Conservation (phyloP, 2,797 vertebrate genomes). For the Gambusia yucatana region DNA sequence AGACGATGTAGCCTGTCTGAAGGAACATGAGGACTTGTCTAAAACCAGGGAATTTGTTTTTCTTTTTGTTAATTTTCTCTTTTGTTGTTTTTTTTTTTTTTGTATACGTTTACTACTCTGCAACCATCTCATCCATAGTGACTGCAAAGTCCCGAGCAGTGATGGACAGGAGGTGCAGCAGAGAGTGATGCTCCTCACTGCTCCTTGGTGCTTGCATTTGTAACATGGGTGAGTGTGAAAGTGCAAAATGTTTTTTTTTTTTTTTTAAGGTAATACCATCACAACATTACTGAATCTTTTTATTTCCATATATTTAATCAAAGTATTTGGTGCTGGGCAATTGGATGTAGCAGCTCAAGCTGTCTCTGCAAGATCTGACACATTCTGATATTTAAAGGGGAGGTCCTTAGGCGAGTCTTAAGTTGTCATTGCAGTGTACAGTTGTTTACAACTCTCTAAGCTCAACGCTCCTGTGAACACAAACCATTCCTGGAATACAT, state of each 20-base stretch:
- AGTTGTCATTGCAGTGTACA: constrained; percentile 86
- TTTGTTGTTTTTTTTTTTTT: constrained; percentile 76
- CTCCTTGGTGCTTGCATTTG: constrained; percentile 79
- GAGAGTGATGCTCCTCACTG: constrained; percentile 73
- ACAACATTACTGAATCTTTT: constrained; percentile 62
- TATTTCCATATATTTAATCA: constrained; percentile 75
- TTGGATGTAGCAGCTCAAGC: constrained; percentile 84
- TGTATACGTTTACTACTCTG: constrained; percentile 82
- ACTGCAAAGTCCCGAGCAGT: constrained; percentile 77
- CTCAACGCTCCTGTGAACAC: constrained; percentile 83
- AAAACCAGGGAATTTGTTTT: constrained; percentile 96
- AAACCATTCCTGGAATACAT: constrained; percentile 82
- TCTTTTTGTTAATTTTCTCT: constrained; percentile 49
- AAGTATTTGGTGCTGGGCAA: constrained; percentile 86
- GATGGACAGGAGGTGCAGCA: constrained; percentile 69
- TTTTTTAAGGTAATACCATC: constrained; percentile 66
- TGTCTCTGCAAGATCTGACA: constrained; percentile 86
- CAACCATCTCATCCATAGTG: constrained; percentile 78
- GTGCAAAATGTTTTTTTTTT: constrained; percentile 51
- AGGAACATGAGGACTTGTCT: constrained; percentile 97
- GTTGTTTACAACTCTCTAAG: constrained; percentile 94
- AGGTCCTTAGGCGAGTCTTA: constrained; percentile 86
- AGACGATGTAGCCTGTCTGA: constrained; percentile 89
- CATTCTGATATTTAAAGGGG: constrained; percentile 88
- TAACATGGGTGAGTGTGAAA: constrained; percentile 72